Evolutionary conservation across 2,113 vertebrate genomes (phyloP).

Genomic region (Silurus meridionalis): DNA sequence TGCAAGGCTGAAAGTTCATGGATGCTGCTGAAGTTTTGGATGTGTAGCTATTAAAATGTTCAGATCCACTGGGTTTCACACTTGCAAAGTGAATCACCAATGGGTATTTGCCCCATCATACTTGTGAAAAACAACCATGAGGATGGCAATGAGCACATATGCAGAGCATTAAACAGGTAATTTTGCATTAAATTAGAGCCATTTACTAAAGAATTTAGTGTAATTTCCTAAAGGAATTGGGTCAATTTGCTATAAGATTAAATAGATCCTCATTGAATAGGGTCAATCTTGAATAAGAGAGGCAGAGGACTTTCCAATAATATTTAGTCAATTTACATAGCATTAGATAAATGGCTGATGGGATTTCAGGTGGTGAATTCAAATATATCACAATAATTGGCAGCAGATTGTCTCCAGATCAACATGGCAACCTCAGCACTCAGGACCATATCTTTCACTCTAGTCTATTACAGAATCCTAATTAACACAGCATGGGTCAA

Average conservation of each 20-base stretch:
- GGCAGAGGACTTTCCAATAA: conserved; percentile 48
- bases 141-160: neutral
- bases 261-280: conserved; percentile 44
- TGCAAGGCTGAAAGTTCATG: neutral
- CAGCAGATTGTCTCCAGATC: conserved; percentile 36
- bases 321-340: conserved; percentile 53
- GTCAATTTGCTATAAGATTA: conserved; percentile 50
- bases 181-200: conserved; percentile 51
- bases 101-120: neutral
- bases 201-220: conserved; percentile 53
- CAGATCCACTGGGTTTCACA: neutral
- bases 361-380: conserved; percentile 48
- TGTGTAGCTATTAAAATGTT: conserved; percentile 6
- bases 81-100: neutral
- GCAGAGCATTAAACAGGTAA: conserved; percentile 29
- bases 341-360: conserved; percentile 48
- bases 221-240: conserved; percentile 47
- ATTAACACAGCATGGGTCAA: conserved; percentile 47
- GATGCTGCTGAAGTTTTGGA: neutral
- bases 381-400: conserved; percentile 43
- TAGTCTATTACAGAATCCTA: conserved; percentile 41
- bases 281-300: conserved; percentile 13
- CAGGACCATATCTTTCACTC: conserved; percentile 40
- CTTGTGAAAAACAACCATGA: conserved; percentile 1
- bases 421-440: conserved; percentile 38